Evolutionary conservation across 2,797 vertebrate genomes (phyloP).

Genomic region (Channallabes apus): DNA sequence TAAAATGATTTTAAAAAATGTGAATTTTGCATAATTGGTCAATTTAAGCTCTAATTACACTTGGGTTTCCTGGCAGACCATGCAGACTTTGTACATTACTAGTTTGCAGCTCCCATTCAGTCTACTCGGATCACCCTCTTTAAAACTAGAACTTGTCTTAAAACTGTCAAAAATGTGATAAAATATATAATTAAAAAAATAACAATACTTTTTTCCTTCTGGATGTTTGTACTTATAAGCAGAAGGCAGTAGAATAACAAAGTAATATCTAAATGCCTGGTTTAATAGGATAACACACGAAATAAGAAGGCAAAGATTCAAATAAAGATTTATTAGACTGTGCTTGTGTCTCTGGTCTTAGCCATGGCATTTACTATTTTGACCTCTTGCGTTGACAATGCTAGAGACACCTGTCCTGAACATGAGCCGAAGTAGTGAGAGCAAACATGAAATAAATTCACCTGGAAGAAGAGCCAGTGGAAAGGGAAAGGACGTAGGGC

Average conservation of each 20-base stretch:
- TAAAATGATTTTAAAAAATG: too few relatives aligned
- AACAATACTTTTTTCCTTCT: neutral
- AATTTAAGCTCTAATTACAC: neutral
- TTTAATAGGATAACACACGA: neutral
- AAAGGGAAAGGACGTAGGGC: too few relatives aligned
- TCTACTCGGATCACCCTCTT: neutral
- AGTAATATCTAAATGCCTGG: neutral
- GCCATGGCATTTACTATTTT: neutral
- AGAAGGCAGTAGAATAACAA: neutral
- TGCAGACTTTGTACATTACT: neutral
- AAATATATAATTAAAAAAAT: neutral
- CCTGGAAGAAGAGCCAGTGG: neutral
- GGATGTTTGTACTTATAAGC: neutral
- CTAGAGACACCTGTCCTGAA: neutral
- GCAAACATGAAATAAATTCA: neutral
- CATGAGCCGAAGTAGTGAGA: neutral
- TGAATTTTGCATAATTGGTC: too few relatives aligned
- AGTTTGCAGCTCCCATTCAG: neutral
- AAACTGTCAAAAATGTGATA: neutral
- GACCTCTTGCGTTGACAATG: neutral
- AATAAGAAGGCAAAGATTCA: neutral
- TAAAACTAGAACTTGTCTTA: neutral
- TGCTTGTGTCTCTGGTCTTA: neutral
- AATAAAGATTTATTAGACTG: neutral
- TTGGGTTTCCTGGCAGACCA: neutral